Conservation (phyloP, 2,888 invertebrate species). For the Drosophila meridionalis region DNA sequence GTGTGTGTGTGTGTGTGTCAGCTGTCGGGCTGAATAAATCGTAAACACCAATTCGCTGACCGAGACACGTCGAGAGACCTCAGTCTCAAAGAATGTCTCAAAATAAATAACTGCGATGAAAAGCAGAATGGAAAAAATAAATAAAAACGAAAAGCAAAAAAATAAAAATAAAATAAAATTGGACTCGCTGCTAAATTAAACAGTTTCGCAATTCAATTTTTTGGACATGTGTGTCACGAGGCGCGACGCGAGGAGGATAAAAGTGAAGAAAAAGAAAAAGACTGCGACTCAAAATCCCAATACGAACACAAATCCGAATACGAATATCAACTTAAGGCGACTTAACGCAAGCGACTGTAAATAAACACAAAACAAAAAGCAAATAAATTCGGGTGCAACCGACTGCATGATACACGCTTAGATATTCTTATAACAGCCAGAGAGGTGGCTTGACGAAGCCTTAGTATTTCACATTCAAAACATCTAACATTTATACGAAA, state of each 20-base stretch:
- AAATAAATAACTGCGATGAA: constrained; percentile 47
- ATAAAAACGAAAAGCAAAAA: constrained; percentile 30
- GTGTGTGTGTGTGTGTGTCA: constrained; percentile 21
- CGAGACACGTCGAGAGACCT: constrained; percentile 43
- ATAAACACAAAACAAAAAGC: constrained; percentile 20
- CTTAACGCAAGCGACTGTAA: constrained; percentile 28
- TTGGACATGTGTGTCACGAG: constrained; percentile 74
- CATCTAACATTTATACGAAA: not conserved
- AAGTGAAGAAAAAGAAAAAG: not conserved
- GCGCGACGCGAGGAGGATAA: constrained; percentile 26
- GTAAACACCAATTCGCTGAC: constrained; percentile 53
- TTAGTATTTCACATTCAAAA: not conserved
- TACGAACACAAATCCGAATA: constrained; percentile 18
- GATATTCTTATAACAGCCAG: not conserved
- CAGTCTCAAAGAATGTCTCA: constrained; percentile 63
- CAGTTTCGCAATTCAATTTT: constrained; percentile 69
- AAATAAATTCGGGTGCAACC: not conserved
- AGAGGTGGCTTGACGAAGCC: not conserved
- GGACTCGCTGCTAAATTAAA: constrained; percentile 64
- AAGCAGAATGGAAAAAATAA: constrained; percentile 28
- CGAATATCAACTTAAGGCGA: constrained; percentile 37
- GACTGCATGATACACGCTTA: not conserved
- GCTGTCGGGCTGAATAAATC: constrained; percentile 69
- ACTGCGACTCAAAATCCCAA: constrained; percentile 14
- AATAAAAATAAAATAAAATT: constrained; percentile 25